Evolutionary conservation across 2,888 invertebrate genomes (phyloP).

Genomic region (Bellardia pandia): DNA sequence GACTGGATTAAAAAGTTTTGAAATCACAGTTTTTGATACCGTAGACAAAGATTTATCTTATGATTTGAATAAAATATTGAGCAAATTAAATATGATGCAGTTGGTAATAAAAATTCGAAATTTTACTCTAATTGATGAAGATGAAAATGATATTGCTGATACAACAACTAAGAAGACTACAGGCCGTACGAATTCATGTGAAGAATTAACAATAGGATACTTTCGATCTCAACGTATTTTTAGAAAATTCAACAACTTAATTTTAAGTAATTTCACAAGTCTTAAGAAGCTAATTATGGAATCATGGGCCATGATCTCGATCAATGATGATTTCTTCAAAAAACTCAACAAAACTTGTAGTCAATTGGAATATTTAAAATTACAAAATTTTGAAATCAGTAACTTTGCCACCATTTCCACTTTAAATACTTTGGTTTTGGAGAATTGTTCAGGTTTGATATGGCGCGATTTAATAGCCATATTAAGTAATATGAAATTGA

Average conservation of each 20-base stretch:
- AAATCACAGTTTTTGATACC: conserved; percentile 39
- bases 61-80: conserved; percentile 49
- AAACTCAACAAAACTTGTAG: conserved; percentile 32
- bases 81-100: conserved; percentile 25
- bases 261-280: conserved; percentile 48
- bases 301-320: conserved; percentile 54
- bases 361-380: conserved; percentile 43
- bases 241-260: conserved; percentile 52
- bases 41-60: conserved; percentile 57
- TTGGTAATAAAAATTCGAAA: conserved; percentile 52
- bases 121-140: conserved; percentile 48
- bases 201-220: conserved; percentile 54
- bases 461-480: conserved; percentile 58
- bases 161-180: neutral
- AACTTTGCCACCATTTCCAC: conserved; percentile 5
- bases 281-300: conserved; percentile 47
- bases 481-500: conserved; percentile 52
- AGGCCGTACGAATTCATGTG: conserved; percentile 22
- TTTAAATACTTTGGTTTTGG: conserved; percentile 24
- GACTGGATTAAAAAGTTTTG: conserved; percentile 35
- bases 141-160: conserved; percentile 11
- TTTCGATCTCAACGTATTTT: conserved; percentile 65
- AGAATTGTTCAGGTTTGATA: conserved; percentile 47
- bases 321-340: conserved; percentile 60
- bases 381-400: conserved; percentile 58